These are phyloP conservation scores for Halcyon malimbica DNA, from an alignment of 2,113 vertebrate genomes.

Conservation along the genomic window DNA sequence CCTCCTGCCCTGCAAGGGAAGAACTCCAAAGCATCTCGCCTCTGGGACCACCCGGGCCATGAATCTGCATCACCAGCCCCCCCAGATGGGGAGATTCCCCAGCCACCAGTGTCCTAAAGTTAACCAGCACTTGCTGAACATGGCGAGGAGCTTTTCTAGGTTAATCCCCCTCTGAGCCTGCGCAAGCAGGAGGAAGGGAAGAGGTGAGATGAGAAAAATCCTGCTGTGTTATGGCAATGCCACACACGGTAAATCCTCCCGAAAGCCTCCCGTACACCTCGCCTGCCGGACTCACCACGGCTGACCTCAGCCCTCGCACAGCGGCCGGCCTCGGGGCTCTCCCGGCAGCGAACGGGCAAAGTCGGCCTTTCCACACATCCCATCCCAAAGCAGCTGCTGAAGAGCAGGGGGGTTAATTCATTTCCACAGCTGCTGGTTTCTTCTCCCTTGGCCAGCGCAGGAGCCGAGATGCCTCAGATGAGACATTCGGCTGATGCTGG, in stretches of 20 bases:
- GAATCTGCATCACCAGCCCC: fast-evolving
- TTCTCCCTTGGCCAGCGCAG: not conserved
- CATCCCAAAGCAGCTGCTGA: not conserved
- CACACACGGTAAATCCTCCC: fast-evolving
- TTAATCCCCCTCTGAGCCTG: not conserved
- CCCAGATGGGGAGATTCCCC: not conserved
- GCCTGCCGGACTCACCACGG: fast-evolving
- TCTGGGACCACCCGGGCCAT: not conserved
- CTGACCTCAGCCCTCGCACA: not conserved
- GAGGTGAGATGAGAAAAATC: not conserved
- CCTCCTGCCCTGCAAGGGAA: not conserved
- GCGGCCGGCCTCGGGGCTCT: fast-evolving
- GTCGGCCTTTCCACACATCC: not conserved
- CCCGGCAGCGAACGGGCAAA: not conserved
- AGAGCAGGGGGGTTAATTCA: not conserved
- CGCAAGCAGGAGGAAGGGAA: not conserved
- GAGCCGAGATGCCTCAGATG: not conserved
- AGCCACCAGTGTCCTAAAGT: not conserved
- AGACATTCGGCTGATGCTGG: not conserved
- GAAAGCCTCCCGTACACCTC: not conserved
- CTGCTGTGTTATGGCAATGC: fast-evolving
- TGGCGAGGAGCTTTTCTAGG: not conserved
- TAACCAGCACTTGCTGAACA: not conserved
- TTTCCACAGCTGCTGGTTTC: not conserved
- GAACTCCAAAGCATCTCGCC: not conserved